phyloP scores from a whole-genome alignment of 2,113 vertebrate genomes.

The Mobula birostris region DNA sequence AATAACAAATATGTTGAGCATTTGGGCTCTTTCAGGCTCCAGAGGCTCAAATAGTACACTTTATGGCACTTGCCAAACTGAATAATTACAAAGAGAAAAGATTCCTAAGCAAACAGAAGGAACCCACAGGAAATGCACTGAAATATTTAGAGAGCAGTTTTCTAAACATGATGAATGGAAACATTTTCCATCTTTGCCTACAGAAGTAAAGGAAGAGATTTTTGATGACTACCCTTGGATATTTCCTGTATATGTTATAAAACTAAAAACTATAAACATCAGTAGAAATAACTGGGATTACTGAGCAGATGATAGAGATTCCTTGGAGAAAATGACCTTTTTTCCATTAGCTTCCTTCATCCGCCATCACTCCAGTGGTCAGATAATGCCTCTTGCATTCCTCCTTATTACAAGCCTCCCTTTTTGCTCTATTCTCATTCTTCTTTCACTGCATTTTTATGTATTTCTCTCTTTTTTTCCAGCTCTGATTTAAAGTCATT shows the following conservation, averaged over 20 bases:
- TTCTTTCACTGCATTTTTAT: too few relatives aligned
- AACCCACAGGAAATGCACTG: conserved; percentile 2
- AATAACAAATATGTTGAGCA: not conserved
- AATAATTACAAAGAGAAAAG: not conserved
- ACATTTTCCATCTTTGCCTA: not conserved
- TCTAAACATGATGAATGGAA: not conserved
- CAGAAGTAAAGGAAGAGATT: not conserved
- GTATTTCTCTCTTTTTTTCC: too few relatives aligned
- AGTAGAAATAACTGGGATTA: too few relatives aligned
- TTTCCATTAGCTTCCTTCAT: too few relatives aligned
- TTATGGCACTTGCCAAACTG: conserved; percentile 22
- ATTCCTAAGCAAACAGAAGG: not conserved
- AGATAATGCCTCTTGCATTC: too few relatives aligned
- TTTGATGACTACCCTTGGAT: not conserved
- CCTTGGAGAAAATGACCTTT: too few relatives aligned
- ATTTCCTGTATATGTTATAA: not conserved
- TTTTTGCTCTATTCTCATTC: too few relatives aligned
- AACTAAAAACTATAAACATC: not conserved
- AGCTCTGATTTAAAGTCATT: too few relatives aligned
- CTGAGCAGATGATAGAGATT: too few relatives aligned
- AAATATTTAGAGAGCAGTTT: not conserved
- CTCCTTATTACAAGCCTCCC: too few relatives aligned
- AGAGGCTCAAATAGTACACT: conserved; percentile 2
- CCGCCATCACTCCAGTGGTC: too few relatives aligned
- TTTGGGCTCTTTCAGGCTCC: not conserved